These are phyloP conservation scores for Oxytorus armatus DNA, from an alignment of 2,888 invertebrate genomes.

Conservation along the genomic window DNA sequence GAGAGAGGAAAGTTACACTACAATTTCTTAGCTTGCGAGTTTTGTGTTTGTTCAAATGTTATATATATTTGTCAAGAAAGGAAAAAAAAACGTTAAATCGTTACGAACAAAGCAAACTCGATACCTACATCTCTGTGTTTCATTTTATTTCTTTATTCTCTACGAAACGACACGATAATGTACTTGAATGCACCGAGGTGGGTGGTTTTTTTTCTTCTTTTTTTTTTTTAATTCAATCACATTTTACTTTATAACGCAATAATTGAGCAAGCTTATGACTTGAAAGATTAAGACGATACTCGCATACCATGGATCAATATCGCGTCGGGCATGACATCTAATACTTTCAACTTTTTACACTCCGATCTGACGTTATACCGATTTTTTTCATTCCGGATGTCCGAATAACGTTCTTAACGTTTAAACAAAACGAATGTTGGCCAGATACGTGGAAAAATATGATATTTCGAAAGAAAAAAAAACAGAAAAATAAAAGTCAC, in stretches of 20 bases:
- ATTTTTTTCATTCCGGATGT: constrained; percentile 20
- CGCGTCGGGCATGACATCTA: constrained; percentile 60
- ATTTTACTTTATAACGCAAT: constrained; percentile 45
- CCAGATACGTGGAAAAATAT: too few species aligned
- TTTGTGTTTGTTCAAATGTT: constrained; percentile 71
- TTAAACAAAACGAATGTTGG: too few species aligned
- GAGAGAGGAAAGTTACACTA: constrained; percentile 84
- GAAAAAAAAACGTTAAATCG: background rate
- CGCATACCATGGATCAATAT: constrained; percentile 55
- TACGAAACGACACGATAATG: constrained; percentile 37
- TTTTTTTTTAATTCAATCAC: background rate
- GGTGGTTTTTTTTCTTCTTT: constrained; percentile 35
- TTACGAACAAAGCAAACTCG: background rate
- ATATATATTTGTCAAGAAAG: constrained; percentile 44
- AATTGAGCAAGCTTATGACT: constrained; percentile 59
- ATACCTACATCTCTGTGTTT: constrained; percentile 1
- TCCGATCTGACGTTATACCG: constrained; percentile 28
- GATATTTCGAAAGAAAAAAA: too few species aligned
- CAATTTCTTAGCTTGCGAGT: constrained; percentile 83
- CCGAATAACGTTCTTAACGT: too few species aligned
- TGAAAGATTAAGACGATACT: constrained; percentile 44
- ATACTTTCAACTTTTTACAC: constrained; percentile 27
- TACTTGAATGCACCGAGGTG: constrained; percentile 59
- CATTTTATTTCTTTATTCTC: constrained; percentile 22
- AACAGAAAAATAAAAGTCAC: too few species aligned